Conservation (phyloP, 2,797 vertebrate species). For the Clamator glandarius region DNA sequence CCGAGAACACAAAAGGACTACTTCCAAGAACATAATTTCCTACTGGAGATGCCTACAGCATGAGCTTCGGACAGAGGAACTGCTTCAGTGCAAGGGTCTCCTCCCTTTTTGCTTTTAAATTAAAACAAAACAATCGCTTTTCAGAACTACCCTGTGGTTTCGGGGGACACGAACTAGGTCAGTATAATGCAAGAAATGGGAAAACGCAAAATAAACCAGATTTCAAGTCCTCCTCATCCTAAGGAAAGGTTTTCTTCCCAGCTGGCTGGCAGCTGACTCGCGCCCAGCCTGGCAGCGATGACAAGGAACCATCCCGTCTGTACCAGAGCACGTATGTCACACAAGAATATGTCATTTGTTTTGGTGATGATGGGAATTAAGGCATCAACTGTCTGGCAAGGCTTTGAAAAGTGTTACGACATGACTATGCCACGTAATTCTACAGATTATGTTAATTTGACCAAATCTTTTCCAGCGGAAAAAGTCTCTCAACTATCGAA, state of each 20-base stretch:
- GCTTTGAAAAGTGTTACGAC: constrained; percentile 49
- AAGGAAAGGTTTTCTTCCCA: too few species aligned
- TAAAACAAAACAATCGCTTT: background rate
- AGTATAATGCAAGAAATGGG: accelerated
- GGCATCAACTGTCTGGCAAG: constrained; percentile 5
- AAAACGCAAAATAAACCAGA: background rate
- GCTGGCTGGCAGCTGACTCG: background rate
- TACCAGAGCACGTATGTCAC: background rate
- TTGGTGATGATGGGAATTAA: background rate
- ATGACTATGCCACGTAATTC: constrained; percentile 29
- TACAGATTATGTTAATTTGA: constrained; percentile 65
- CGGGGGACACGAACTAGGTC: background rate
- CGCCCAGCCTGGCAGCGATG: background rate
- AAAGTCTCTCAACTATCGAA: background rate
- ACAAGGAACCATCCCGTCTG: accelerated
- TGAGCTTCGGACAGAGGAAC: background rate
- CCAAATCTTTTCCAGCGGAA: constrained; percentile 51
- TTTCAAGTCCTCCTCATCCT: background rate
- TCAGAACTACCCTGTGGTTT: background rate
- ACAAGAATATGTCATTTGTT: accelerated
- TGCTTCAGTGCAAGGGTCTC: background rate
- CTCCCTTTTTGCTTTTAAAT: background rate
- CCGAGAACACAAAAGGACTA: background rate
- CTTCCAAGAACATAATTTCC: background rate
- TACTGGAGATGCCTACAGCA: background rate